Evolutionary conservation across 2,888 invertebrate species (phyloP), one percentile per base, ranked within the genome.

Genomic region (Drosophila mayaguana): DNA sequence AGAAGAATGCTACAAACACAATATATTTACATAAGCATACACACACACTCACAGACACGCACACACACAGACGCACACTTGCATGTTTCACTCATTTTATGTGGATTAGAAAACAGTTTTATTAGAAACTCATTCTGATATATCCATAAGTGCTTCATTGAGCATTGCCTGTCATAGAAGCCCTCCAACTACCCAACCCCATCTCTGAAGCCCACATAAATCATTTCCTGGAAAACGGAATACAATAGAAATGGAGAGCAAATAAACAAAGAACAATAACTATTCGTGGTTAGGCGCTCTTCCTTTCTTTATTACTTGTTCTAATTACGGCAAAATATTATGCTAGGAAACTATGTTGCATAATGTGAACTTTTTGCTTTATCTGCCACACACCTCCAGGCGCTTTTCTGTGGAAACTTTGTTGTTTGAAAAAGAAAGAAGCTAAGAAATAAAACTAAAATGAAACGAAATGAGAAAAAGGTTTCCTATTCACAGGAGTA

Each of bases 1-100:
- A 83, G 60, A 55, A 43, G 16, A 68, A 63, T 53, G 72, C 75
- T 68, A 65, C 74, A 63, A 16, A 14, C 57, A 66, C 65, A 46
- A 5, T 46, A 46, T 11, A 48, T n/a, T n/a, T n/a, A 9, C 4
- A 48, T 48, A 78, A 16, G 4, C 25, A 25, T n/a, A 28, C 12
- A 25, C 4, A 28, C n/a, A 75, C 18, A 28, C 12, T n/a, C 4
- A 28, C n/a, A 75, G 12, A 63, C 59, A 60, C 50, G 51, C 40
- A 64, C 38, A 62, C 53, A 53, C 42, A 63, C 28, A 61, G 32
- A 55, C 25, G 25, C 25, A 62, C 25, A 40, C 43, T 20, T n/a
- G 16, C 12, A 62, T 40, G 34, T 48, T 51, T 12, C 60, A 40
- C 40, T 65, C 25, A 62, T 61, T 40, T 55, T 38, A 51, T 60